Evolutionary conservation across 23 tunicate species (phyloP), one percentile per base, ranked within the genome.

Genomic region (Clavelina lepadiformis): DNA sequence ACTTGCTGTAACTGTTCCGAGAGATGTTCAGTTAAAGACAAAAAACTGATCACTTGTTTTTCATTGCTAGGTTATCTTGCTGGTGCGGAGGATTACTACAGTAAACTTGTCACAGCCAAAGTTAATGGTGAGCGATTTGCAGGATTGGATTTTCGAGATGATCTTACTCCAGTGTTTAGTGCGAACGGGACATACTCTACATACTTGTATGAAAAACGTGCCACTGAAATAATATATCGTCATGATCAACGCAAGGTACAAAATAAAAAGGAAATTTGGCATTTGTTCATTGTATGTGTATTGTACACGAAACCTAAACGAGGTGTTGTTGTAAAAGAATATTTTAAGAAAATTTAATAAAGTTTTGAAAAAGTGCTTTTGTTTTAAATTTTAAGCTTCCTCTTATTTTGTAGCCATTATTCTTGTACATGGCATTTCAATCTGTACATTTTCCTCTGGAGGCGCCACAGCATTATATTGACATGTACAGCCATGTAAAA

Each of bases 401-500:
- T n/a, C n/a, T n/a, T n/a, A n/a, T 27, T 68, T 24, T 29, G 21
- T 71, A 83, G 86, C 98, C 98, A 3, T 31, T 93, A 0, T 93
- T 83, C 51, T 35, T 84, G 54, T 93, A 93, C 74, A 45, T 93
- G 62, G 80, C 98, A 18, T 93, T 93, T 31, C 98, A 93, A 68
- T 93, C 98, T 2, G 98, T 85, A 5, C 98, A 93, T 68, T 79
- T 79, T 61, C 98, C 98, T 19, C 73, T 93, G 35, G 73, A 93
- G 76, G 98, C 80, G 6, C 99, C 99, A 1, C 71, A 81, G 24
- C 28, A 81, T 33, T 89, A 81, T 56, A 65, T 89, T 38, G 73
- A 89, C 46, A 56, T 75, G 79, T 89, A 89, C 63, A 18, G 67
- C 7, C 79, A 89, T 76, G 57, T 89, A 4, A 69, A 58, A 28